A percentile compares a stretch with the other conserved stretches of the same genome.
Conservation (phyloP, 2,113 vertebrate genomes). For the Perca fluviatilis region DNA sequence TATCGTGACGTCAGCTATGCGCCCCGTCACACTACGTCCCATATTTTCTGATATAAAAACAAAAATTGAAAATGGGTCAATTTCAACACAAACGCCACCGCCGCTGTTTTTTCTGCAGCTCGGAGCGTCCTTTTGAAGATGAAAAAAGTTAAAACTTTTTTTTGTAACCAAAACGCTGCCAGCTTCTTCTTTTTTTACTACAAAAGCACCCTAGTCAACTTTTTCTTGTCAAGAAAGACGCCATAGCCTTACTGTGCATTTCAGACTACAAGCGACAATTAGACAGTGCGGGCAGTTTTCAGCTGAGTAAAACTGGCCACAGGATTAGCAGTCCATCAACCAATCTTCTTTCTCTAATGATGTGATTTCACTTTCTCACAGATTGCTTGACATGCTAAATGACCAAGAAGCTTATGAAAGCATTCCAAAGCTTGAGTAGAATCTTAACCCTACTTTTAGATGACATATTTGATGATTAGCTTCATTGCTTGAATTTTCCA, state of each 20-base stretch:
- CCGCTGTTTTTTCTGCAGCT: too few species aligned
- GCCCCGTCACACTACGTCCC: too few species aligned
- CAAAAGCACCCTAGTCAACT: too few species aligned
- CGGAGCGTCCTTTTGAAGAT: too few species aligned
- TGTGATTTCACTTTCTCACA: constrained; percentile 6
- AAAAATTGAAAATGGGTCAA: too few species aligned
- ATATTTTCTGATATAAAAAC: too few species aligned
- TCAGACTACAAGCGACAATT: background rate
- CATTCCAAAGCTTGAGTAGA: constrained; percentile 4
- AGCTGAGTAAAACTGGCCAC: constrained; percentile 16
- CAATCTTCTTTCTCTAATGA: background rate
- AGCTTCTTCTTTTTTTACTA: too few species aligned
- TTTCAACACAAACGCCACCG: too few species aligned
- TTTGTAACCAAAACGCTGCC: too few species aligned
- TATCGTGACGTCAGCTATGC: too few species aligned
- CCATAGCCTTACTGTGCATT: background rate
- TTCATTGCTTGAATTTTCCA: constrained; percentile 7
- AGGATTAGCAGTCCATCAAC: constrained; percentile 35
- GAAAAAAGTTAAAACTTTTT: too few species aligned
- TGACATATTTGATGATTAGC: constrained; percentile 16
- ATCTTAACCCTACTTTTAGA: constrained; percentile 29
- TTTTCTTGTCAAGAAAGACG: too few species aligned
- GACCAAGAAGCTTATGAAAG: constrained; percentile 21
- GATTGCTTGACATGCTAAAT: constrained; percentile 22
- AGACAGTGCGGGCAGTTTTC: constrained; percentile 6